phyloP scores from a whole-genome alignment of 2,888 invertebrate genomes.

The Platycheirus albimanus region DNA sequence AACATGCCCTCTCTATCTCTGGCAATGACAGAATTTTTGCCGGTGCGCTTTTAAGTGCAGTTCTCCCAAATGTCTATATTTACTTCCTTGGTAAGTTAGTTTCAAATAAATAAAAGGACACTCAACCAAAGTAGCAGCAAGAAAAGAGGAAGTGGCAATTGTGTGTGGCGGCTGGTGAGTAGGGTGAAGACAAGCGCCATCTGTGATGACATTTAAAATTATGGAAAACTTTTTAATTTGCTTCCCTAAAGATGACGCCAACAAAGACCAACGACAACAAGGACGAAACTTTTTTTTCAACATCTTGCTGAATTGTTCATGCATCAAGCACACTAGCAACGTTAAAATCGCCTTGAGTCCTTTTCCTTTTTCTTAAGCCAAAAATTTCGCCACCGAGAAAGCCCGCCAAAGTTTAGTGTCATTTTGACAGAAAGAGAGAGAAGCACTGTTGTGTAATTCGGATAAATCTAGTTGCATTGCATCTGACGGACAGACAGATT shows the following conservation, averaged over 20 bases:
- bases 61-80: constrained; percentile 25
- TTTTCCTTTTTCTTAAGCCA: constrained; percentile 33
- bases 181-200: constrained; percentile 46
- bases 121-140: background rate
- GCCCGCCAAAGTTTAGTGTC: constrained; percentile 46
- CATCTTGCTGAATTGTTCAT: constrained; percentile 66
- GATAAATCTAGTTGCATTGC: constrained; percentile 57
- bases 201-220: constrained; percentile 72
- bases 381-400: constrained; percentile 37
- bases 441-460: constrained; percentile 18
- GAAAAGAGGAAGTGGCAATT: constrained; percentile 12
- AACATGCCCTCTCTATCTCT: constrained; percentile 10
- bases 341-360: constrained; percentile 40
- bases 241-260: constrained; percentile 23
- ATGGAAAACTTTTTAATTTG: constrained; percentile 69
- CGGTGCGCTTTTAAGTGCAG: constrained; percentile 50
- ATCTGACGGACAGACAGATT: constrained; percentile 63
- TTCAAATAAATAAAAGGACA: constrained; percentile 57
- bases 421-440: constrained; percentile 34
- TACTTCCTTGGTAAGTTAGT: constrained; percentile 36
- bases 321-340: constrained; percentile 41
- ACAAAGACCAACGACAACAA: background rate
- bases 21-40: constrained; percentile 50
- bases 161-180: constrained; percentile 1
- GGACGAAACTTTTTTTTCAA: constrained; percentile 37